Conservation (phyloP, 1,140 invertebrate genomes). For the Leptinotarsa lineolata region DNA sequence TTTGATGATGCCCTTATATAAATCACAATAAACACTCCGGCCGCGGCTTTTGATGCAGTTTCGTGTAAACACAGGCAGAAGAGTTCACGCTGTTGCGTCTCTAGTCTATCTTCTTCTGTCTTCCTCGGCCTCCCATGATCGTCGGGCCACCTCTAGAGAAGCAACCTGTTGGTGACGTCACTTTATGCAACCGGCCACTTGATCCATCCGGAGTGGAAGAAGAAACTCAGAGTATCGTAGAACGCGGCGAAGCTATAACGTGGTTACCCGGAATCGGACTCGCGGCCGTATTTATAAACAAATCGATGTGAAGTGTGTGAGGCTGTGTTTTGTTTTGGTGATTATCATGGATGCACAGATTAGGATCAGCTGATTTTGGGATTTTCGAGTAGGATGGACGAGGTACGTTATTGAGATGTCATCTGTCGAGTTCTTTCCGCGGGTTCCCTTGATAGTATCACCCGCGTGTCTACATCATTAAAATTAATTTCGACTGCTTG, state of each 20-base stretch:
- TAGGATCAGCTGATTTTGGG: slow-evolving; percentile 8
- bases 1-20: slow-evolving; percentile 4
- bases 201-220: slow-evolving; percentile 19
- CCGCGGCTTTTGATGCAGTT: slow-evolving; percentile 11
- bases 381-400: slow-evolving; percentile 15
- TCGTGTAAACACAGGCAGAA: slow-evolving; percentile 20
- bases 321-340: slow-evolving; percentile 18
- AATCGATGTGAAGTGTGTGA: slow-evolving; percentile 1
- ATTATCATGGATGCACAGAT: slow-evolving; percentile 19
- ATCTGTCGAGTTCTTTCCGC: too few species aligned
- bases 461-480: not conserved
- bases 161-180: slow-evolving; percentile 30
- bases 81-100: slow-evolving; percentile 1
- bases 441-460: too few species aligned
- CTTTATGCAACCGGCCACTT: slow-evolving; percentile 22
- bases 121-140: slow-evolving; percentile 29
- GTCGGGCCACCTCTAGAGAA: slow-evolving; percentile 30
- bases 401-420: slow-evolving; percentile 9
- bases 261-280: not conserved
- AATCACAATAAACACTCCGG: slow-evolving; percentile 20
- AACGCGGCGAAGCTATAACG: not conserved
- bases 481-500: not conserved
- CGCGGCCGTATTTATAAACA: not conserved
- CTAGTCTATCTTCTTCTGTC: slow-evolving; percentile 14
- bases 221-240: slow-evolving; percentile 11